Base-by-base conservation (phyloP, 2,797 vertebrate species). In the Diplodus sargus region DNA sequence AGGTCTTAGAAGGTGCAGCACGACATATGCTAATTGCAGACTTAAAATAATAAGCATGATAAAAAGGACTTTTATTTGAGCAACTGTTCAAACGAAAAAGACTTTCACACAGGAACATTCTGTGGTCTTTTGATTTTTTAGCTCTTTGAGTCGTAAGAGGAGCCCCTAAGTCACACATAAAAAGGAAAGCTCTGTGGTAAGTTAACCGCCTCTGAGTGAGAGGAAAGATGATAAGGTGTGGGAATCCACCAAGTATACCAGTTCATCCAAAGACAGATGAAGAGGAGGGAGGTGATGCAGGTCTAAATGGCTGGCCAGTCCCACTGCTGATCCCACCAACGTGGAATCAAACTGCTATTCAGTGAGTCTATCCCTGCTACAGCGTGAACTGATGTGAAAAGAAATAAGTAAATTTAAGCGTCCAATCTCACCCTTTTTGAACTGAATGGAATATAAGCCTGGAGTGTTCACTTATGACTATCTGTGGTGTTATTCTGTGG, bases 61-160 rank as follows among this genome's bases (percentile, higher is more conserved):
- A 49, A 78, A 83, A 80, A 48, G 49, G n/a, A 57, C 15, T 20
- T 42, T 75, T 63, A 80, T 77, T 76, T 81, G 28, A 84, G 58
- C 62, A 76, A 23, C 53, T 60, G 53, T 81, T 86, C 48, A 83
- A 75, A 79, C 2, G 11, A 74, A 61, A 25, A 3, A 51, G 12
- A 76, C 57, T 70, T 60, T 76, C 49, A 78, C 57, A 58, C 66
- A 49, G 23, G 54, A n/a, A 52, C 47, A 47, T 28, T 78, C 58
- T 34, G 60, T 25, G 1, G 64, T n/a, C 25, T 62, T 89, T 88
- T 85, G 81, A 85, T 81, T 84, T 76, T 39, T 72, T 13, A 54
- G 18, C 52, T 83, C 69, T 86, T 77, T 66, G 63, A 79, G 70
- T 57, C 16, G 22, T 11, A 54, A 23, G 25, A 53, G 51, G 34